Base-by-base conservation (phyloP, 2,113 vertebrate genomes). In the Lycaon pictus region DNA sequence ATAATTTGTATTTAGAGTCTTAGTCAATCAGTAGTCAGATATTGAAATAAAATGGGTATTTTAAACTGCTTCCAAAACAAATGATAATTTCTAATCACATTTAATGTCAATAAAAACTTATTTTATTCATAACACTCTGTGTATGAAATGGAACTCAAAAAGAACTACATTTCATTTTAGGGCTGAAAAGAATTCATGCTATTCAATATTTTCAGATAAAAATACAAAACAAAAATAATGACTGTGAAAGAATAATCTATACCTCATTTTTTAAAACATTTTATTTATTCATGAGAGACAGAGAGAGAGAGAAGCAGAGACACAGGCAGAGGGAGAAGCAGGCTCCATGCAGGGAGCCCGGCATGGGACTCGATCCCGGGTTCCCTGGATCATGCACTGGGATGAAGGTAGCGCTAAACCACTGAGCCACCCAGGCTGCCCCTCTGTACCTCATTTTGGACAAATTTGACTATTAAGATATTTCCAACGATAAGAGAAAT, bases 91-190 rank as follows among this genome's bases (percentile, higher is more conserved):
- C 16, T 82, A 35, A 3, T 74, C 19, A 85, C 3, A 81, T 77
- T 93, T 76, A 92, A 35, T 58, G 1, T 71, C 25, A 84, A 56
- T 93, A 69, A 92, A 89, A 93, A 56, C 3, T 27, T 23, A 67
- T 7, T 88, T 91, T 77, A 71, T 65, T 91, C 5, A 90, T 48
- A 95, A 90, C 80, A 85, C 37, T 81, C 19, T 94, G 9, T 77
- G 8, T 9, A 71, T 71, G n/a, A 83, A 60, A n/a, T 91, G 1
- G 19, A 90, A 35, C 48, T 95, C 43, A 77, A 37, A 77, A 88
- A 22, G 3, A 56, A 79, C 4, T 0, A 85, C 12, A 53, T 67
- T 90, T 96, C 3, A 95, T 62, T 89, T 65, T 53, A 63, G 22
- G 13, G 9, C 5, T 92, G 84, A 69, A 88, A 95, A 35, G 23